phyloP scores from a whole-genome alignment of 2,113 vertebrate species.

The Mungos mungo region DNA sequence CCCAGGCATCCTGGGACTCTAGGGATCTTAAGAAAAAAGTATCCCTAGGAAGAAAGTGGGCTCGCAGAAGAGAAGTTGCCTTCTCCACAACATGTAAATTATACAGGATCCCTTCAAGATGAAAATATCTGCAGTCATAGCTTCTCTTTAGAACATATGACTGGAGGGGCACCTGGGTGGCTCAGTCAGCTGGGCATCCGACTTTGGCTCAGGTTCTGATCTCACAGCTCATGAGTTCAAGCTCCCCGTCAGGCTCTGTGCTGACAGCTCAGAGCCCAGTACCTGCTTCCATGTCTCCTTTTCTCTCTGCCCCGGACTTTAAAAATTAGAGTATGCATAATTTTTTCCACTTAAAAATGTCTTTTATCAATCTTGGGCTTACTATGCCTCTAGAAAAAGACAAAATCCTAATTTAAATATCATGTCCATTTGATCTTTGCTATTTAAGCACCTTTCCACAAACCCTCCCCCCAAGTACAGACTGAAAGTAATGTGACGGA shows the following conservation, averaged over 20 bases:
- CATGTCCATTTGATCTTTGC: not conserved
- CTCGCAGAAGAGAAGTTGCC: not conserved
- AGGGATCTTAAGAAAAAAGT: not conserved
- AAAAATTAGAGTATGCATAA: not conserved
- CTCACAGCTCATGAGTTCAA: too few relatives aligned
- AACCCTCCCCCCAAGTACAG: not conserved
- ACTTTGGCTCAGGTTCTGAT: too few relatives aligned
- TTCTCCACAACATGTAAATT: not conserved
- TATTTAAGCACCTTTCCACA: not conserved
- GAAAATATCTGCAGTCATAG: not conserved
- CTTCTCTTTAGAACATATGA: not conserved
- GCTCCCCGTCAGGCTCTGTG: too few relatives aligned
- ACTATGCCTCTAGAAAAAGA: not conserved
- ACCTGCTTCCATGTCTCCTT: too few relatives aligned
- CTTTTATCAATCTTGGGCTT: not conserved
- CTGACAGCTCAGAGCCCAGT: too few relatives aligned
- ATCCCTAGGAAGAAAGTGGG: not conserved
- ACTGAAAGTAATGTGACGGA: not conserved
- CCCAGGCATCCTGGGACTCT: not conserved
- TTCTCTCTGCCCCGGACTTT: not conserved
- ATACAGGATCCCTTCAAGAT: not conserved
- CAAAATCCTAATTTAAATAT: conserved; percentile 25
- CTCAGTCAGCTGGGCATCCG: too few relatives aligned
- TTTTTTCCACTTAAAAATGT: not conserved
- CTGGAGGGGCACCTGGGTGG: too few relatives aligned